These are phyloP conservation scores for Monochamus alternatus DNA, from an alignment of 2,888 invertebrate genomes.

Conservation along the genomic window DNA sequence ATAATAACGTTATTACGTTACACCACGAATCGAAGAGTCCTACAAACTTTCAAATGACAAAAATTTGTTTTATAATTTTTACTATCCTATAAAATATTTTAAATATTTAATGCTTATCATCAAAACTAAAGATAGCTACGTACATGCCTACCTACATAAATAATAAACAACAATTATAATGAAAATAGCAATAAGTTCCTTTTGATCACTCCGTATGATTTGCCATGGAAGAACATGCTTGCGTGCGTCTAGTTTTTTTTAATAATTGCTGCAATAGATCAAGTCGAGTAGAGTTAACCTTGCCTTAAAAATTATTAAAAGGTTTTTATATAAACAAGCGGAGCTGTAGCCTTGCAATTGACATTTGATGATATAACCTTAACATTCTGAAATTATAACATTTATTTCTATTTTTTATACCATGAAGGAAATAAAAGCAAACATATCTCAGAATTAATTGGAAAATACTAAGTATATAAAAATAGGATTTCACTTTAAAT, in stretches of 20 bases:
- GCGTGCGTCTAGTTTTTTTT: conserved; percentile 19
- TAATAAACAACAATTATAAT: no score
- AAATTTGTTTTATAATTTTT: no score
- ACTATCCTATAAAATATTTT: no score
- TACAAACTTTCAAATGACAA: no score
- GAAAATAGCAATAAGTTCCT: neutral
- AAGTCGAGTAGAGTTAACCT: conserved; percentile 48
- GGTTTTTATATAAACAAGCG: conserved; percentile 25
- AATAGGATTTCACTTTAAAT: no score
- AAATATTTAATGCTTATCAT: no score
- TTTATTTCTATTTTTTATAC: conserved; percentile 7
- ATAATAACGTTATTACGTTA: no score
- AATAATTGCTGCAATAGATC: conserved; percentile 43
- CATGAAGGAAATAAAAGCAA: neutral
- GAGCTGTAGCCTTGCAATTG: conserved; percentile 45
- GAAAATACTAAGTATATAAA: no score
- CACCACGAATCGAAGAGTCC: no score
- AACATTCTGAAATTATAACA: conserved; percentile 43
- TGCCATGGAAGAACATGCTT: conserved; percentile 25
- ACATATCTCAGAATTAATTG: no score
- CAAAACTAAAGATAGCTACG: no score
- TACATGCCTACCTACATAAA: no score
- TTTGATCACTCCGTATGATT: neutral
- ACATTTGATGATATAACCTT: conserved; percentile 51
- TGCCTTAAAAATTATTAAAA: conserved; percentile 43